Base-by-base conservation (phyloP, 1,140 invertebrate species). In the Heliothis subflexa region DNA sequence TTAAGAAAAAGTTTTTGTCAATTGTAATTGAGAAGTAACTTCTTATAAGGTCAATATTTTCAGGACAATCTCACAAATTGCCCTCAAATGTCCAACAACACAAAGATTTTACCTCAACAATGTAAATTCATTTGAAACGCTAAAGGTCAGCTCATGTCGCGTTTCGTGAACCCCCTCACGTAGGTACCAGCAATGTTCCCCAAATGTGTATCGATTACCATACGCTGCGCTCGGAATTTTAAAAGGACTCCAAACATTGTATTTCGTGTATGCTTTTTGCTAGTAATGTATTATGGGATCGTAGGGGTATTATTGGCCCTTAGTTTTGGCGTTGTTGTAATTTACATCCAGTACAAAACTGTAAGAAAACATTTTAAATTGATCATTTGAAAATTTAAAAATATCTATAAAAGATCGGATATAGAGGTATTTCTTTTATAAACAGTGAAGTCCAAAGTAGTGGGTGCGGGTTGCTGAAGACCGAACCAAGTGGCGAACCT, bases 181-280 rank as follows among this genome's bases (percentile, higher is more conserved):
- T 86, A 81, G 64, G 12, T n/a, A 70, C 70, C 33, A 50, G 73
- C 79, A 75, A 83, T 82, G 81, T 81, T 80, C 68, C 62, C 79
- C 80, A 85, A 83, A 88, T 88, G 84, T 82, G 83, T 82, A 85
- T 80, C 84, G 82, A 85, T 88, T 84, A 78, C 79, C 83, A 77
- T 74, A 55, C 64, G 40, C 62, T 82, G 86, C 73, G 84, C 76
- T 68, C 70, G 68, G 83, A 82, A 84, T 87, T 52, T 47, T 72
- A 77, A 78, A 28, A n/a, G 28, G 72, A 50, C 45, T 50, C 57
- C 72, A 62, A 75, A 75, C 72, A 59, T 59, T 61, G 57, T 74
- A 16, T 62, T 50, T 21, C 13, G 45, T 25, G 64, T 49, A 68
- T 49, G 64, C 55, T 75, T 75, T 75, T 75, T 33, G 50, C 52